A percentile compares a stretch with the other conserved stretches of the same genome.
Conservation (phyloP, 2,888 invertebrate species). For the Zaprionus obscuricornis region DNA sequence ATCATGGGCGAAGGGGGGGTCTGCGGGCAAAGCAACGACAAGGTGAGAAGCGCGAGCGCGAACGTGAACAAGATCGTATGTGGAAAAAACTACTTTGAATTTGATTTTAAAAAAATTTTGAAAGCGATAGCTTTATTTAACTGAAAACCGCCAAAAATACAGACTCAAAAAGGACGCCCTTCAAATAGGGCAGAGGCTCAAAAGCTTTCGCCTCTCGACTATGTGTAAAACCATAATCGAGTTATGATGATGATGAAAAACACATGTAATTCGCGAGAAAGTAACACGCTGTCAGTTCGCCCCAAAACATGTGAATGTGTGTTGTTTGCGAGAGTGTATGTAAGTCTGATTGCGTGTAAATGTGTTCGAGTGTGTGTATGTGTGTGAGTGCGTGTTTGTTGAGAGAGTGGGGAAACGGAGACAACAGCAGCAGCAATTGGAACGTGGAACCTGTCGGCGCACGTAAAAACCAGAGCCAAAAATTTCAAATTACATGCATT, state of each 20-base stretch:
- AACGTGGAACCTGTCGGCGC: constrained; percentile 71
- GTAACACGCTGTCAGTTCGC: constrained; percentile 77
- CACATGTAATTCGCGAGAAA: constrained; percentile 79
- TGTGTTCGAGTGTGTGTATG: constrained; percentile 18
- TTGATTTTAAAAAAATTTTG: constrained; percentile 46
- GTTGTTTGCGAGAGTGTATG: constrained; percentile 20
- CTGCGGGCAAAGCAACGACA: constrained; percentile 50
- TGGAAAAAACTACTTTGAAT: constrained; percentile 77
- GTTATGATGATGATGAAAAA: constrained; percentile 52
- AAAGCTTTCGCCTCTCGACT: constrained; percentile 24
- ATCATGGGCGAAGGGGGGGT: constrained; percentile 45
- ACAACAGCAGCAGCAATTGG: constrained; percentile 48
- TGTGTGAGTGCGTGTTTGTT: constrained; percentile 26
- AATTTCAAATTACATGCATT: constrained; percentile 72
- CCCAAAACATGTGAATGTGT: constrained; percentile 47
- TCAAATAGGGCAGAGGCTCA: constrained; percentile 1
- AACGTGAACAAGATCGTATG: constrained; percentile 64
- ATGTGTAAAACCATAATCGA: constrained; percentile 19
- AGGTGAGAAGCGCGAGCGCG: constrained; percentile 64
- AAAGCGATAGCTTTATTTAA: constrained; percentile 24
- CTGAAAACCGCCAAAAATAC: constrained; percentile 43
- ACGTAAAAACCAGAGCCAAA: constrained; percentile 73
- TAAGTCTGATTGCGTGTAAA: constrained; percentile 37
- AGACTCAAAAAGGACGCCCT: constrained; percentile 29
- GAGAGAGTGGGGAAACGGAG: constrained; percentile 43